Percentiles rank a stretch among this genome's conserved stretches.
These are phyloP conservation scores for Drosophila azteca DNA, from an alignment of 1,140 invertebrate genomes.

Conservation along the genomic window DNA sequence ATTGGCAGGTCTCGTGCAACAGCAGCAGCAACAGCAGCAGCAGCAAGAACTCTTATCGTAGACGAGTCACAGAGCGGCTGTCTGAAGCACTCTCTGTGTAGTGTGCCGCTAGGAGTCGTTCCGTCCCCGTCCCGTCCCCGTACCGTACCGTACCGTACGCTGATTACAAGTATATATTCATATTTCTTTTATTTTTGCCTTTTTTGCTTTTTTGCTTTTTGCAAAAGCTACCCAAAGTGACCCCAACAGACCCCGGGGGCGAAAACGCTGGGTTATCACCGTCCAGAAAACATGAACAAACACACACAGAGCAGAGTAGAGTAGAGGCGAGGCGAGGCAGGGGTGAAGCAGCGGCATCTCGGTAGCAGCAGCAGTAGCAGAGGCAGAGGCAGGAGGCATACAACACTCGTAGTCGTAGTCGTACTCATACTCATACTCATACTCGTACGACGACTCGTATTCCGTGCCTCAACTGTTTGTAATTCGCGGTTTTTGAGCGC, in stretches of 20 bases:
- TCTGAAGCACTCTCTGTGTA: slow-evolving; percentile 12
- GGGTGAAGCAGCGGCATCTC: background rate
- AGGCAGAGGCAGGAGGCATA: background rate
- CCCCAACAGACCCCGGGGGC: slow-evolving; percentile 52
- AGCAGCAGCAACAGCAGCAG: slow-evolving; percentile 4
- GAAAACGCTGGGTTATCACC: slow-evolving; percentile 70
- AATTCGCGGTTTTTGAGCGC: slow-evolving; percentile 65
- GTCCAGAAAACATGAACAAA: slow-evolving; percentile 48
- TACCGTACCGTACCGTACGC: slow-evolving; percentile 30
- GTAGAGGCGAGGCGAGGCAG: background rate
- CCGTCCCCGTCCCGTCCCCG: background rate
- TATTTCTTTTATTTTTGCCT: slow-evolving; percentile 29
- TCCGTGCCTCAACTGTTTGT: slow-evolving; percentile 47
- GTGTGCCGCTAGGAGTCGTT: slow-evolving; percentile 45
- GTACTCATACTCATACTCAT: too few relatives aligned
- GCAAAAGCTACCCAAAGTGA: slow-evolving; percentile 68
- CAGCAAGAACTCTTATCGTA: too few relatives aligned
- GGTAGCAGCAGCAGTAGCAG: background rate
- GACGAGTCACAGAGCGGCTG: slow-evolving; percentile 17
- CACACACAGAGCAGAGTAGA: slow-evolving; percentile 20
- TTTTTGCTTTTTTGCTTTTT: slow-evolving; percentile 52
- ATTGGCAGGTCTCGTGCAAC: slow-evolving; percentile 74
- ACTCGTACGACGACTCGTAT: background rate
- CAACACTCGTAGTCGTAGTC: background rate
- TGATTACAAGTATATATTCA: slow-evolving; percentile 57